Percentiles rank a stretch among this genome's conserved stretches.
phyloP scores from a whole-genome alignment of 2,797 vertebrate species.

The Chrysocyon brachyurus region DNA sequence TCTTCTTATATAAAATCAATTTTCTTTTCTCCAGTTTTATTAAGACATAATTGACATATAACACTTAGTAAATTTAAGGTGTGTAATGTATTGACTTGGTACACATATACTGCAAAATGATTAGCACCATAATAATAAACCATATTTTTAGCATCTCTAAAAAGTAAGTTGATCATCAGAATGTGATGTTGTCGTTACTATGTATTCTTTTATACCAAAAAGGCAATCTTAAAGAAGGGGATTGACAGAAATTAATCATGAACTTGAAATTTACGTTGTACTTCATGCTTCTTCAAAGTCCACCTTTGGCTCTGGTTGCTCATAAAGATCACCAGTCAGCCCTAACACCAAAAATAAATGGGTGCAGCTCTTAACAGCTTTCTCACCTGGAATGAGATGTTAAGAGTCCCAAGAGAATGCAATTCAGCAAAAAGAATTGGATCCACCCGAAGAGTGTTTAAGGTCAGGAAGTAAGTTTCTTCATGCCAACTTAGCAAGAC shows the following conservation, averaged over 20 bases:
- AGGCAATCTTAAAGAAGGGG: background rate
- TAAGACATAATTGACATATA: background rate
- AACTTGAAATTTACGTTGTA: background rate
- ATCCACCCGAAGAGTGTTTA: background rate
- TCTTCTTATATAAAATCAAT: background rate
- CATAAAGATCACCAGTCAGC: too few relatives aligned
- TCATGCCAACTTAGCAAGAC: background rate
- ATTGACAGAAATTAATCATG: background rate
- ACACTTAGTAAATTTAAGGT: background rate
- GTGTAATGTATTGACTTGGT: background rate
- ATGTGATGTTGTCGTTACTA: background rate
- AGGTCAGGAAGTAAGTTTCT: background rate
- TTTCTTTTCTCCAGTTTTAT: background rate
- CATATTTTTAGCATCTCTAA: background rate
- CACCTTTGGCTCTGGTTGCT: background rate
- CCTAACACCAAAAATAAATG: background rate
- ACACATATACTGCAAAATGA: background rate
- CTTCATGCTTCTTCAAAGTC: background rate
- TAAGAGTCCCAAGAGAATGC: background rate
- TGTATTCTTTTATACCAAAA: conserved; percentile 65
- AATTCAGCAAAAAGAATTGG: background rate
- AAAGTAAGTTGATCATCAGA: background rate
- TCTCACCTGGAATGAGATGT: conserved; percentile 21
- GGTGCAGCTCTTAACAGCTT: background rate
- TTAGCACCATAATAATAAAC: background rate